Conservation (phyloP, 1,140 invertebrate genomes). For the Polypedilum vanderplanki region DNA sequence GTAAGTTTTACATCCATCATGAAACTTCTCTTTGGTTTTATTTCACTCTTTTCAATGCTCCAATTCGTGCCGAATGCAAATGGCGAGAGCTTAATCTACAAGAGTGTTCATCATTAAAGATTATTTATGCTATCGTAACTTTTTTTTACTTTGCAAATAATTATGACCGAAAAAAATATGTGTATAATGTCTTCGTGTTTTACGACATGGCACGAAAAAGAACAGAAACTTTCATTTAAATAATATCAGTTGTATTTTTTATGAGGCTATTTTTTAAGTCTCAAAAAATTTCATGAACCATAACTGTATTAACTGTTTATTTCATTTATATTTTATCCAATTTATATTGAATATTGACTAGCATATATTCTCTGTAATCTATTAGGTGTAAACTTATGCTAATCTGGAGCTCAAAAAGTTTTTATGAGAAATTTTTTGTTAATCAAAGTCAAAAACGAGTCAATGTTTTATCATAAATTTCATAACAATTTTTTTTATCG, state of each 20-base stretch:
- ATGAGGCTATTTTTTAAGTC: background rate
- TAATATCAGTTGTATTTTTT: slow-evolving; percentile 13
- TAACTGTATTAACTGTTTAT: slow-evolving; percentile 13
- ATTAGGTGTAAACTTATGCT: no score
- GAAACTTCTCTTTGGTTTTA: background rate
- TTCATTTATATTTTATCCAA: background rate
- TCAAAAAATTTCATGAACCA: background rate
- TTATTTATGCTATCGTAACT: slow-evolving; percentile 11
- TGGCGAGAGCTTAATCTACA: background rate
- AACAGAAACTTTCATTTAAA: background rate
- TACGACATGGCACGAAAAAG: background rate
- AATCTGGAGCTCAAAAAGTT: no score
- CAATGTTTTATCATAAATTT: no score
- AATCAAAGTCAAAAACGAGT: no score
- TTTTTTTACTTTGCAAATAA: background rate
- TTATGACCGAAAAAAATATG: background rate
- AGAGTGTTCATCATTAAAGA: background rate
- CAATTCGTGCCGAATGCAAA: background rate
- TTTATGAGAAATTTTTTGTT: no score
- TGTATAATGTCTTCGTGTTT: background rate
- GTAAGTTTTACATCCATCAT: slow-evolving; percentile 18
- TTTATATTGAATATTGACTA: no score
- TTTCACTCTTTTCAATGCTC: background rate
- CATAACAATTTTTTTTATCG: no score
- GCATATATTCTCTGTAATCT: no score